Conservation (phyloP, 2,797 vertebrate species). For the Pygocentrus nattereri region DNA sequence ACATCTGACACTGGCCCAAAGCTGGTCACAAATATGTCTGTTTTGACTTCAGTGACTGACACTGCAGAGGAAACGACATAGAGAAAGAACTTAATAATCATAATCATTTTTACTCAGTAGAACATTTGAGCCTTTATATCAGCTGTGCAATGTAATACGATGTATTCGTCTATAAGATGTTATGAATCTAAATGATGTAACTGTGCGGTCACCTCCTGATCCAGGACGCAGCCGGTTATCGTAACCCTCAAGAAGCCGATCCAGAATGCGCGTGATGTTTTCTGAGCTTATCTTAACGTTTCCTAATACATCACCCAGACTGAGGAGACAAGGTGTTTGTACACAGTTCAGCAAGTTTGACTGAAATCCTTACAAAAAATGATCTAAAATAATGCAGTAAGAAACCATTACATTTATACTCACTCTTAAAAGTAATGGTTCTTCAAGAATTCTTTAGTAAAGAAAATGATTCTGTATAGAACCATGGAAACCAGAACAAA, state of each 20-base stretch:
- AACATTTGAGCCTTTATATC: background rate
- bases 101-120: no score
- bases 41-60: constrained; percentile 82
- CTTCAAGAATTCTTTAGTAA: no score
- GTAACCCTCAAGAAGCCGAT: constrained; percentile 91
- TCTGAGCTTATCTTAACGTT: constrained; percentile 81
- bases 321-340: constrained; percentile 61
- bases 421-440: no score
- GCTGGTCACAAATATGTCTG: constrained; percentile 85
- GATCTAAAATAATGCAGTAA: no score
- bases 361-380: no score
- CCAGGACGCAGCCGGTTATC: constrained; percentile 92
- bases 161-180: no score
- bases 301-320: constrained; percentile 73
- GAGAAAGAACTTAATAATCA: background rate
- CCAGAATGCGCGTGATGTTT: constrained; percentile 90
- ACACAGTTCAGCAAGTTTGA: background rate
- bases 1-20: constrained; percentile 86
- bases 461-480: no score
- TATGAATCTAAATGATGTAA: no score
- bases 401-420: no score
- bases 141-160: background rate
- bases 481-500: no score
- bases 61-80: constrained; percentile 65
- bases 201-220: constrained; percentile 82